Base-by-base conservation (phyloP, 2,113 vertebrate genomes). In the Urocynchramus pylzowi region DNA sequence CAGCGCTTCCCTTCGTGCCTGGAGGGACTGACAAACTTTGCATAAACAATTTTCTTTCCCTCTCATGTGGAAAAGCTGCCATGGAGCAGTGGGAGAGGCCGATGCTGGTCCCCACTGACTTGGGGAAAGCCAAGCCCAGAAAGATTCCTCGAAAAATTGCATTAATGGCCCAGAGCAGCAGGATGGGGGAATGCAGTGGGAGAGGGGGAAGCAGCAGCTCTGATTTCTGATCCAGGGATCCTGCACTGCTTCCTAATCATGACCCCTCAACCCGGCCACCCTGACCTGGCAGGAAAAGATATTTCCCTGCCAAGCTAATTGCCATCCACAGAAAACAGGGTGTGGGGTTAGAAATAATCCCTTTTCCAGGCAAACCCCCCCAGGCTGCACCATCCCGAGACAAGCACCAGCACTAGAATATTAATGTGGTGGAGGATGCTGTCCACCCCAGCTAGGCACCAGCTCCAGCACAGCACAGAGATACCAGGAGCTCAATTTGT, bases 401-500 rank as follows among this genome's bases (percentile, higher is more conserved):
- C 3, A 17, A 8, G 52, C 74, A 68, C 44, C 39, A 23, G 49
- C n/a, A 18, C 52, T 23, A 2, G 94, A 94, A 95, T 96, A 68
- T 94, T 88, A 84, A 93, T 73, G 61, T 6, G 35, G 33, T 5
- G 84, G 87, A 82, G 56, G 96, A 77, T 78, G 63, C 57, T 61
- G 44, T 84, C 92, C 77, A 7, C 64, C 86, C 68, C 86, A 37
- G 70, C 84, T 97, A 95, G 96, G 67, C 75, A 37, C 44, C 24
- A 35, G 90, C 96, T 96, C 92, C 52, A 47, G 91, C 67, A 27
- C 49, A 30, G 93, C 68, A 92, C 67, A 94, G 87, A 95, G 92
- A 97, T 87, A 96, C 89, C 64, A 47, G 87, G 84, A 96, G 97
- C 95, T 98, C 97, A 95, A 91, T 98, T 98, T 97, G 97, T 98